These are phyloP conservation scores for Hippocampus kuda DNA, from an alignment of 2,797 vertebrate species.

Conservation along the genomic window DNA sequence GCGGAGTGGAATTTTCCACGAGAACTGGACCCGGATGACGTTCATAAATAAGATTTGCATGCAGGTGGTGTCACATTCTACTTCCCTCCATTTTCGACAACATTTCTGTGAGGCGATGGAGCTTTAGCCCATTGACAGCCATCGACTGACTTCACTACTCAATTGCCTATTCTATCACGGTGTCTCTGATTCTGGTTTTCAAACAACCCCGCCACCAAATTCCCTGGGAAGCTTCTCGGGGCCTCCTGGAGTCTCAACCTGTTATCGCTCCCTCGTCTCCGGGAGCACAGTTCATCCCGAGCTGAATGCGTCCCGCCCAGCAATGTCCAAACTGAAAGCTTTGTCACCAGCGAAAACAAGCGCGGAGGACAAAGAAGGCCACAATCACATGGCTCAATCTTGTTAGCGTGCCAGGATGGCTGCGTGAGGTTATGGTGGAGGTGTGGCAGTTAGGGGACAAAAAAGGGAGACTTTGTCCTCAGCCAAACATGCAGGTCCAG, in stretches of 20 bases:
- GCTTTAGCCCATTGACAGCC: too few relatives aligned
- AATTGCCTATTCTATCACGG: background rate
- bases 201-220: too few relatives aligned
- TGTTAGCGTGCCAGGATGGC: background rate
- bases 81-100: too few relatives aligned
- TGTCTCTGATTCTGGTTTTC: too few relatives aligned
- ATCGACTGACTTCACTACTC: background rate
- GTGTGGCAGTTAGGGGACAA: background rate
- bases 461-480: background rate
- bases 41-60: background rate
- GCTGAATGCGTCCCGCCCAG: background rate
- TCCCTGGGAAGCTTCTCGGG: too few relatives aligned
- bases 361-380: background rate
- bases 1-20: background rate
- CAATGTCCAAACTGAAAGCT: background rate
- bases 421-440: background rate
- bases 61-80: background rate
- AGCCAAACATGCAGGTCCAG: background rate
- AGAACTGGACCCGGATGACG: background rate
- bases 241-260: too few relatives aligned
- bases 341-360: background rate
- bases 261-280: too few relatives aligned
- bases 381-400: background rate
- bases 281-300: too few relatives aligned
- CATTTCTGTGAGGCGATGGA: too few relatives aligned